Percentiles rank a stretch among this genome's conserved stretches.
Conservation (phyloP, 2,888 invertebrate species). For the Lydus trimaculatus region DNA sequence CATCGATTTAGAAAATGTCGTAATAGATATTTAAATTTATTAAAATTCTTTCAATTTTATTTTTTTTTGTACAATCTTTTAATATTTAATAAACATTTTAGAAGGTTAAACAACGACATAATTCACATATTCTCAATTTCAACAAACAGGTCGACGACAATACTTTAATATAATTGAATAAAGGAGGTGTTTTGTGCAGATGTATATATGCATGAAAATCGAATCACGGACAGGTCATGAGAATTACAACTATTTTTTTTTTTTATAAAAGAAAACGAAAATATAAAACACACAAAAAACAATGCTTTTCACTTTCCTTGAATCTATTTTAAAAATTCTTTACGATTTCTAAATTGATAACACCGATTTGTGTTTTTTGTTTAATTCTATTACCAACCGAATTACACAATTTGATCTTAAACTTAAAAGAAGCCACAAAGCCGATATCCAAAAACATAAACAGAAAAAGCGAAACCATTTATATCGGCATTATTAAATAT, state of each 20-base stretch:
- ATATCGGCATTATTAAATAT: background rate
- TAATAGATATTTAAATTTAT: background rate
- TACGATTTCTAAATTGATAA: conserved; percentile 47
- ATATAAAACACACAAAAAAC: conserved; percentile 38
- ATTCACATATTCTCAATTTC: conserved; percentile 27
- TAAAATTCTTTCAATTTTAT: background rate
- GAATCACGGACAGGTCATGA: conserved; percentile 40
- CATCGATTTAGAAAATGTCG: background rate
- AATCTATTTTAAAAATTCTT: conserved; percentile 49
- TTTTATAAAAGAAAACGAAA: conserved; percentile 38
- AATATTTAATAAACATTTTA: background rate
- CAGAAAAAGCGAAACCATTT: background rate
- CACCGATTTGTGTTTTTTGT: conserved; percentile 42
- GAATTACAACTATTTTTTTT: no score
- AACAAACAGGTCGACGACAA: conserved; percentile 15
- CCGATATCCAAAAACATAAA: no score
- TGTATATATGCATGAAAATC: conserved; percentile 47
- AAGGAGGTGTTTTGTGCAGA: conserved; percentile 38
- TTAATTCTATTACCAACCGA: conserved; percentile 34
- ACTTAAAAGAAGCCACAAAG: background rate
- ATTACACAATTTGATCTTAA: background rate
- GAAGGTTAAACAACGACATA: conserved; percentile 24
- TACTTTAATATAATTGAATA: conserved; percentile 18
- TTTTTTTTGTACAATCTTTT: background rate
- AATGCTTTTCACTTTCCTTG: conserved; percentile 60